Evolutionary conservation across 2,888 invertebrate species (phyloP).

Genomic region (Napeogenes sylphis): DNA sequence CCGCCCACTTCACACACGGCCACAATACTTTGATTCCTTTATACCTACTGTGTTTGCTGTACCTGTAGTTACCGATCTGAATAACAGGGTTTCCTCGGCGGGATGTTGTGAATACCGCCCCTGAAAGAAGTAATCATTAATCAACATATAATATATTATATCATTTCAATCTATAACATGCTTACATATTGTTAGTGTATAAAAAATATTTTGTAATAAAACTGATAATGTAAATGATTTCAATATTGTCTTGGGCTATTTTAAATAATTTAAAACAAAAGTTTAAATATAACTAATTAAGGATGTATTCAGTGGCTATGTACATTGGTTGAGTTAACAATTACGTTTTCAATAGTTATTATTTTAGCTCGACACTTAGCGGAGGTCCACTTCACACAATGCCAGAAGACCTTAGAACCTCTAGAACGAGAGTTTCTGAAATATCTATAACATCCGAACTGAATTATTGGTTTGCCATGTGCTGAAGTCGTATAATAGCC

Average conservation of each 20-base stretch:
- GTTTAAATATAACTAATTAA: no score
- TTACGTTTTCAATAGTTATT: constrained; percentile 31
- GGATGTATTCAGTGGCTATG: constrained; percentile 38
- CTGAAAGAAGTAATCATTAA: constrained; percentile 14
- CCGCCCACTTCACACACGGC: constrained; percentile 40
- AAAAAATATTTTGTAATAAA: no score
- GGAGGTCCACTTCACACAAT: constrained; percentile 32
- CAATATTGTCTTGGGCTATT: no score
- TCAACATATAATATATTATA: not conserved
- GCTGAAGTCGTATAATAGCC: constrained; percentile 29
- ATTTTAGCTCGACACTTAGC: constrained; percentile 41
- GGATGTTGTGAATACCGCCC: constrained; percentile 18
- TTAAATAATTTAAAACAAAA: no score
- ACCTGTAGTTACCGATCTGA: constrained; percentile 29
- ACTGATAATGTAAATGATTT: no score
- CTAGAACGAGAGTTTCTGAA: constrained; percentile 41
- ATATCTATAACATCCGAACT: constrained; percentile 38
- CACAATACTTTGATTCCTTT: constrained; percentile 34
- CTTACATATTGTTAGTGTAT: not conserved
- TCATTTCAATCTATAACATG: not conserved
- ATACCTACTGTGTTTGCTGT: constrained; percentile 34
- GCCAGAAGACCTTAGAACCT: constrained; percentile 40
- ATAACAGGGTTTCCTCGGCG: constrained; percentile 27
- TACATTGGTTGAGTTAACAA: constrained; percentile 32
- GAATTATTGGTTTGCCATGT: constrained; percentile 41